These are phyloP conservation scores for Xenopus borealis DNA, from an alignment of 2,113 vertebrate species.

Conservation along the genomic window DNA sequence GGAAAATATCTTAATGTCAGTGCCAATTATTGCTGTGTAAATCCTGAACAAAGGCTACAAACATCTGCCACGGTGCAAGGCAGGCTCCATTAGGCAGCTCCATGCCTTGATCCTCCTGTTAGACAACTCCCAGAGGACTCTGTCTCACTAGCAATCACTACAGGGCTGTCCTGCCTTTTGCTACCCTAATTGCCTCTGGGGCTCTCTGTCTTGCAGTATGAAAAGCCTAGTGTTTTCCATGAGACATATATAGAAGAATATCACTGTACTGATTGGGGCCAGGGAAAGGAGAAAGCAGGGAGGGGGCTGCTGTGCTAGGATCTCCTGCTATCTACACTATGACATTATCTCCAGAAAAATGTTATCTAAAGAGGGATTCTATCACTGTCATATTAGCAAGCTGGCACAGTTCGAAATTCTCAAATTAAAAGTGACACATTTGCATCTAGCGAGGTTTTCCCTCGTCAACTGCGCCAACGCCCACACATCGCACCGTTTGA, in stretches of 20 bases:
- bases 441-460: not conserved
- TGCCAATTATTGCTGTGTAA: constrained; percentile 37
- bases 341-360: not conserved
- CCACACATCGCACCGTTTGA: not conserved
- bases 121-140: constrained; percentile 37
- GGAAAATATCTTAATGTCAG: constrained; percentile 34
- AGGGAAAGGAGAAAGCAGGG: not conserved
- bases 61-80: constrained; percentile 38
- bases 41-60: constrained; percentile 39
- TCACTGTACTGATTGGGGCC: constrained; percentile 20
- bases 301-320: not conserved
- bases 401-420: not conserved
- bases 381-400: not conserved
- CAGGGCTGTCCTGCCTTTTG: constrained; percentile 33
- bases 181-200: constrained; percentile 39
- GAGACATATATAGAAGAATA: constrained; percentile 23
- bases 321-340: not conserved
- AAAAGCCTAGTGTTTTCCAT: constrained; percentile 33
- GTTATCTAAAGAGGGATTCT: not conserved
- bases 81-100: constrained; percentile 42
- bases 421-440: not conserved
- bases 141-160: constrained; percentile 44
- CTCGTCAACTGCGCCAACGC: not conserved
- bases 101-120: constrained; percentile 41
- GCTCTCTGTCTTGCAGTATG: constrained; percentile 28